Evolutionary conservation across 1,140 invertebrate species (phyloP), one percentile per base, ranked within the genome.

Genomic region (Aphelenchoides besseyi): DNA sequence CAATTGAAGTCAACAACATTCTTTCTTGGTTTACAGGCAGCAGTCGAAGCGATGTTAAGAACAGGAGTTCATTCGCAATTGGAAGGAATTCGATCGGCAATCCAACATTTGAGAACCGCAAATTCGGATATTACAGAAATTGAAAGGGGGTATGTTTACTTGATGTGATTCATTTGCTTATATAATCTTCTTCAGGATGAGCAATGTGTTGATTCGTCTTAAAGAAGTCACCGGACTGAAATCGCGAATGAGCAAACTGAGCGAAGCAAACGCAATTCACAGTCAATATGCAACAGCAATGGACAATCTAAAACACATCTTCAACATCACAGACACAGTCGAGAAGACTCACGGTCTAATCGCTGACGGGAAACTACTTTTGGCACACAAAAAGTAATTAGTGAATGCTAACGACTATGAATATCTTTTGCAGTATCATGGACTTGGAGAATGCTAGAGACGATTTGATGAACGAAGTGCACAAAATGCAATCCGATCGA

Each of bases 1-100:
- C 32, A 28, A 16, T 29, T 75, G 5, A 59, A 3, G 2, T 1
- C 5, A 71, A 52, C 57, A 63, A 53, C 3, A n/a, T 68, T 80
- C 36, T 35, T 68, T 30, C 9, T 32, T 35, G 9, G 9, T 69
- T 16, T 94, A 73, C 91, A 97, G 87, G 92, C 92, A 0, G 95
- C 95, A 3, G 92, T 96, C 29, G 95, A 98, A 87, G 93, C 94
- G 12, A 92, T 96, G 89, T 85, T 98, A 18, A 97, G 98, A 87
- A 96, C 94, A n/a, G 93, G 94, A 3, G 93, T 98, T 87, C 95
- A 98, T 86, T 94, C 93, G 80, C 95, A 98, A 86, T 85, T 98
- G 41, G 95, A 98, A 87, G 95, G 94, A 0, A 95, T 98, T 0
- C 89, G 91, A 78, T 91, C 92, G 9, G 95, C 95, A 0, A 88